A percentile compares a stretch with the other conserved stretches of the same genome.
phyloP scores from a whole-genome alignment of 2,797 vertebrate species.

The Sylvilagus floridanus region DNA sequence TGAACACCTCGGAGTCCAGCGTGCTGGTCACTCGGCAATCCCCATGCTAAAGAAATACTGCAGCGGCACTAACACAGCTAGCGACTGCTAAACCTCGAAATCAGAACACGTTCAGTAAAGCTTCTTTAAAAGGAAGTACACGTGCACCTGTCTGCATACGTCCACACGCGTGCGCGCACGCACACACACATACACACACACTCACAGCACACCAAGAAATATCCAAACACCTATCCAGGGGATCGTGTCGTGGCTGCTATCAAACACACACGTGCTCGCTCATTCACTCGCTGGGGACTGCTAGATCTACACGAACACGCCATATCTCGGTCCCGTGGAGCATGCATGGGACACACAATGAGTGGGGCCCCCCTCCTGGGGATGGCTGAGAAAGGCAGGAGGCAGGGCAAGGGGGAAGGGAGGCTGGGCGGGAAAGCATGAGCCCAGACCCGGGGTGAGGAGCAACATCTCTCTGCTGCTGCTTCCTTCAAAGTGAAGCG shows the following conservation, averaged over 20 bases:
- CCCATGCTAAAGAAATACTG: conserved; percentile 81
- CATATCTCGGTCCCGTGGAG: conserved; percentile 73
- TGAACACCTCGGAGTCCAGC: conserved; percentile 73
- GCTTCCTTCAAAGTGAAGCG: conserved; percentile 73
- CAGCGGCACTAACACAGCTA: conserved; percentile 72
- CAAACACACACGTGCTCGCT: conserved; percentile 61
- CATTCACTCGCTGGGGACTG: conserved; percentile 58
- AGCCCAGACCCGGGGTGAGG: conserved; percentile 76
- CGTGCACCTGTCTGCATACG: conserved; percentile 48
- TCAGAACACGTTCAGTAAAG: conserved; percentile 75
- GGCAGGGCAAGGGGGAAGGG: conserved; percentile 58
- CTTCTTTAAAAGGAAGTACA: conserved; percentile 78
- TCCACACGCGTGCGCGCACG: background rate
- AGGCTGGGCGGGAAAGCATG: conserved; percentile 53
- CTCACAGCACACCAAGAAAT: conserved; percentile 71
- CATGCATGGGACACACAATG: conserved; percentile 78
- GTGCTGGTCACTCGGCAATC: conserved; percentile 78
- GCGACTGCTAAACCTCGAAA: conserved; percentile 75
- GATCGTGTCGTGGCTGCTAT: conserved; percentile 57
- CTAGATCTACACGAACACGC: conserved; percentile 72
- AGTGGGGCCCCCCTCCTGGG: conserved; percentile 58
- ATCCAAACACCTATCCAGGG: conserved; percentile 74
- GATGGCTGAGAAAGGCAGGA: conserved; percentile 69
- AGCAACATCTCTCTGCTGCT: conserved; percentile 75
- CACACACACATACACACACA: background rate